phyloP scores from a whole-genome alignment of 2,888 invertebrate species.

The Prosopocoilus inquinatus region DNA sequence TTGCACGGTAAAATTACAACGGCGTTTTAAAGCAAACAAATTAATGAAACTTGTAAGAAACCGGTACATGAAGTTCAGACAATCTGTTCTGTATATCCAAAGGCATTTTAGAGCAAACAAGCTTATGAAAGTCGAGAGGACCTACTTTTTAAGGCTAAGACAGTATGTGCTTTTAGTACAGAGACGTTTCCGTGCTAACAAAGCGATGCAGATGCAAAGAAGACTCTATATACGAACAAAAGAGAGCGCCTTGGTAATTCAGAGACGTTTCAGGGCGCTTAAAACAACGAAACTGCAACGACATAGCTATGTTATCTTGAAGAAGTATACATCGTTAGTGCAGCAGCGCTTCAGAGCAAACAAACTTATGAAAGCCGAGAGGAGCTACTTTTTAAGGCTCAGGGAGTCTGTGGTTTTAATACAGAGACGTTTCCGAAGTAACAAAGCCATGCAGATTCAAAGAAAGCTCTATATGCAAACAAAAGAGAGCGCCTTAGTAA shows the following conservation, averaged over 20 bases:
- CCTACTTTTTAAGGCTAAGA: conserved; percentile 32
- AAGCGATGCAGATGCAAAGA: conserved; percentile 25
- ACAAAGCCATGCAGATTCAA: conserved; percentile 45
- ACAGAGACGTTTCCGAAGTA: conserved; percentile 56
- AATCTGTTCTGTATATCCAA: conserved; percentile 40
- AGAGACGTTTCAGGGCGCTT: conserved; percentile 50
- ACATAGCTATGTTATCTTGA: background rate
- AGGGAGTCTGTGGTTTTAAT: conserved; percentile 49
- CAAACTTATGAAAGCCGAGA: conserved; percentile 43
- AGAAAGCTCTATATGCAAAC: conserved; percentile 47
- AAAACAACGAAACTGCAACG: conserved; percentile 40
- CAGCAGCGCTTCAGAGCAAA: conserved; percentile 45
- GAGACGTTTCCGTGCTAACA: conserved; percentile 35
- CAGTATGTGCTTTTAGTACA: conserved; percentile 38
- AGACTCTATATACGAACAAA: conserved; percentile 33
- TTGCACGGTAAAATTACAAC: background rate
- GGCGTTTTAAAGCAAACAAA: conserved; percentile 43
- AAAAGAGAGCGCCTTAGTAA: conserved; percentile 27
- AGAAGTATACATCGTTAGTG: conserved; percentile 34
- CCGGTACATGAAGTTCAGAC: conserved; percentile 39
- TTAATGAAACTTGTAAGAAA: conserved; percentile 30
- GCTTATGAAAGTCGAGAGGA: conserved; percentile 47
- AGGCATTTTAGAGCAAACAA: conserved; percentile 48
- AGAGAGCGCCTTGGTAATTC: conserved; percentile 48
- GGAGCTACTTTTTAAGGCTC: conserved; percentile 43